Percentiles rank a stretch among this genome's conserved stretches.
These are phyloP conservation scores for Zaprionus africanus DNA, from an alignment of 1,140 invertebrate genomes.

Conservation along the genomic window DNA sequence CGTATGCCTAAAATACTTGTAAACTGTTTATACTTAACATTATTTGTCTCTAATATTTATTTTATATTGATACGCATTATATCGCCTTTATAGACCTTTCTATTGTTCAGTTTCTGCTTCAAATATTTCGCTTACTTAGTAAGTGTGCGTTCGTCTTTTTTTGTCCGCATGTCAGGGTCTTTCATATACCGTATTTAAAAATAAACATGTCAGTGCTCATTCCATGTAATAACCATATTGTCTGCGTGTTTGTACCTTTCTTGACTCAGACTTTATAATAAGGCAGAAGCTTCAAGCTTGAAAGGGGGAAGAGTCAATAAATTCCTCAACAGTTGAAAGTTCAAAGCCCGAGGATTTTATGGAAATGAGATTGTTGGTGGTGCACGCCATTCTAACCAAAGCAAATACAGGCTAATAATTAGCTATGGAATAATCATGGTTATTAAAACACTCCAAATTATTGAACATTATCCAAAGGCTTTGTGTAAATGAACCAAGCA, in stretches of 20 bases:
- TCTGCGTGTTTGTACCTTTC: conserved; percentile 54
- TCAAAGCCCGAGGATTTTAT: conserved; percentile 20
- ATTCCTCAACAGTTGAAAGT: conserved; percentile 12
- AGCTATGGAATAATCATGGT: too few species aligned
- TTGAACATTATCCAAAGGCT: too few species aligned
- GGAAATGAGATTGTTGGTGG: conserved; percentile 17
- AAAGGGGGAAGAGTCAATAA: conserved; percentile 5
- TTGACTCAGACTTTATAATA: conserved; percentile 60
- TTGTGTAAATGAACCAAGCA: too few species aligned
- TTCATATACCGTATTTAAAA: conserved; percentile 36
- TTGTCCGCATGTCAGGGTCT: neutral
- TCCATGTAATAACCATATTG: conserved; percentile 62
- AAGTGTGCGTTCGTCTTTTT: neutral
- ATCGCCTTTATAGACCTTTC: too few species aligned
- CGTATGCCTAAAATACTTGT: too few species aligned
- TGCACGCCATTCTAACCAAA: neutral
- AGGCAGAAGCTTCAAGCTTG: conserved; percentile 14
- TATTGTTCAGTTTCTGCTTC: conserved; percentile 30
- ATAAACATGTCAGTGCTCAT: too few species aligned
- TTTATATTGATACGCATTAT: too few species aligned
- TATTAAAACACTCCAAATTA: too few species aligned
- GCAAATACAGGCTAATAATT: too few species aligned
- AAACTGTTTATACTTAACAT: too few species aligned
- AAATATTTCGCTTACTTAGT: neutral
- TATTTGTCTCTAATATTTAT: too few species aligned